Percentiles rank a stretch among this genome's conserved stretches.
Evolutionary conservation across 1,140 invertebrate genomes (phyloP).

Genomic region (Drosophila repletoides): DNA sequence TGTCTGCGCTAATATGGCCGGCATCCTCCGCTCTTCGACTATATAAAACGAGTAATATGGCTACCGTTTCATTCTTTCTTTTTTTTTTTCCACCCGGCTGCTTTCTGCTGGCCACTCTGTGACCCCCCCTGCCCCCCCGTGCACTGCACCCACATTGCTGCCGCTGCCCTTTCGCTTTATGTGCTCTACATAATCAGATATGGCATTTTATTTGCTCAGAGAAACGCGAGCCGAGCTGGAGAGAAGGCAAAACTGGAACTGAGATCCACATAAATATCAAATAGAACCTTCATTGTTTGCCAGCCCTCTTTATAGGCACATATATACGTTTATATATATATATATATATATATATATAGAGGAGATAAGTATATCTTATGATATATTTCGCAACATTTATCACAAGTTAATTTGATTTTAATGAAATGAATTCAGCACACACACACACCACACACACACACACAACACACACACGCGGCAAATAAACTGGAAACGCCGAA

Average conservation of each 20-base stretch:
- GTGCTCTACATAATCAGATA: constrained; percentile 77
- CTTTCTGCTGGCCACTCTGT: constrained; percentile 10
- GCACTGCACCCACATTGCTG: constrained; percentile 15
- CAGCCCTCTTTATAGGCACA: constrained; percentile 17
- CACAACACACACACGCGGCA: constrained; percentile 8
- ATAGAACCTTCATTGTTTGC: constrained; percentile 73
- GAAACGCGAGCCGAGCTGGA: constrained; percentile 26
- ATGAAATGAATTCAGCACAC: constrained; percentile 73
- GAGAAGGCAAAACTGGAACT: constrained; percentile 57
- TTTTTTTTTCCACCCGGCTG: background rate
- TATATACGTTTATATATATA: background rate
- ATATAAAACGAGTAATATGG: constrained; percentile 2
- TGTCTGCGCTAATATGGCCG: constrained; percentile 70
- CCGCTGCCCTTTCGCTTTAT: constrained; percentile 47
- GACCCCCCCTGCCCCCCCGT: constrained; percentile 32
- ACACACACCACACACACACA: constrained; percentile 1
- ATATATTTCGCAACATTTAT: constrained; percentile 78
- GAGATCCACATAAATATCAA: constrained; percentile 78
- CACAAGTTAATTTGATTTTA: constrained; percentile 81
- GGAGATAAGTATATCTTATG: constrained; percentile 56
- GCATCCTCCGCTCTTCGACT: constrained; percentile 30
- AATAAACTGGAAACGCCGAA: constrained; percentile 57
- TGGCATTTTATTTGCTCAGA: constrained; percentile 71
- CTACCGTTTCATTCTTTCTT: constrained; percentile 1
- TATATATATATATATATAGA: constrained; percentile 12